Evolutionary conservation across 2,113 vertebrate species (phyloP), one percentile per base, ranked within the genome.

Genomic region (Neotoma lepida): DNA sequence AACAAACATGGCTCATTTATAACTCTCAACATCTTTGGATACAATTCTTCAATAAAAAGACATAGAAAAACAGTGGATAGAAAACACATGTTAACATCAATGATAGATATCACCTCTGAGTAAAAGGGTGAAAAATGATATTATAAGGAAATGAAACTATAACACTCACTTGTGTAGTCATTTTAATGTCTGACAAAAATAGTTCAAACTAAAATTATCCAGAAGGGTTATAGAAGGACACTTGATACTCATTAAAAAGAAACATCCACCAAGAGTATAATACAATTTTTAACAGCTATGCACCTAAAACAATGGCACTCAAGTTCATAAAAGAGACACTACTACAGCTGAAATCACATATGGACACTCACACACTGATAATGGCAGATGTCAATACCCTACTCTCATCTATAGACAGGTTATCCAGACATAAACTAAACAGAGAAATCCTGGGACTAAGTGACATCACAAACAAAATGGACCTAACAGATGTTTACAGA

Each of bases 61-160:
- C 30, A 76, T 28, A 51, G 74, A 77, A 77, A 77, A 35, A 9
- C 9, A 4, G 18, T 20, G 14, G 46, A 51, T 35, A 35, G 46
- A 51, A 35, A 33, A 51, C 6, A 8, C 3, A 78, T 28, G 15
- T 51, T 78, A 78, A 9, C 46, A 35, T 35, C 9, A 51, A 77
- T 15, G 30, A 51, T 18, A 51, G 8, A 35, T 7, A 51, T 20
- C 3, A 78, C 1, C 30, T 33, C 17, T 2, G 0, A 0, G 3
- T 51, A 10, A 78, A 35, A 78, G 15, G 7, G 51, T 35, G 17
- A 30, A 24, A 49, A 30, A 77, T 12, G 4, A 17, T 33, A 33
- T 9, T 77, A 18, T 14, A 51, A 30, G 1, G 0, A 51, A 77
- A 20, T 51, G 8, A 28, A 49, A 77, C 14, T 46, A 9, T 33